Evolutionary conservation across 2,888 invertebrate species (phyloP), one percentile per base, ranked within the genome.

Genomic region (Pocota personata): DNA sequence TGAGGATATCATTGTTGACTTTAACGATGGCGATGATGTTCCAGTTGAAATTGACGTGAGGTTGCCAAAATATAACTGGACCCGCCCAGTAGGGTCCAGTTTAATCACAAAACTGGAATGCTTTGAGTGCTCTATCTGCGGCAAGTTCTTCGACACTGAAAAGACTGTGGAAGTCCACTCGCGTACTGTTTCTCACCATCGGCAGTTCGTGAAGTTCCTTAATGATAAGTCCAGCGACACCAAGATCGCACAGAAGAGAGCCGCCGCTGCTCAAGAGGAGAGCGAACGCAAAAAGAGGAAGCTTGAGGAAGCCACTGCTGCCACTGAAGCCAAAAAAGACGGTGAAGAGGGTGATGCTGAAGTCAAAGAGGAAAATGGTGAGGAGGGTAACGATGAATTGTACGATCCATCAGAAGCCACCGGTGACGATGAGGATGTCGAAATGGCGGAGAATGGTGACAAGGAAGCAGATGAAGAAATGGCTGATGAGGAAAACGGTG

Each of bases 121-220:
- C 90, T 94, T 94, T 86, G 94, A 95, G 89, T 96, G 96, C 91
- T 93, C 93, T 1, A 93, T 95, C 87, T 96, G 96, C 91, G 93
- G 93, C 90, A 94, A 95, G 90, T 94, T 95, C 92, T 94, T 96
- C 88, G 94, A 94, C 89, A 92, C 92, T 10, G 94, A 94, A 79
- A 93, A 94, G 87, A 94, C 95, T 0, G 94, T 95, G 0, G 94
- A 93, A 89, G 94, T 94, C 73, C 96, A 96, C 89, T 94, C 95
- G 37, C 93, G 94, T 87, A 95, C 95, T 0, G 94, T 94, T 91
- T 91, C 94, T 0, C 96, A 96, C 90, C 95, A 95, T 90, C 94
- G 95, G 91, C 94, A 95, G 73, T 96, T 95, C 92, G 91, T 95
- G 71, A 92, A 92, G 88, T 93, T 93, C 88, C 90, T 93, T 66